These are phyloP conservation scores for Timandra comae DNA, from an alignment of 2,888 invertebrate genomes.

Conservation along the genomic window DNA sequence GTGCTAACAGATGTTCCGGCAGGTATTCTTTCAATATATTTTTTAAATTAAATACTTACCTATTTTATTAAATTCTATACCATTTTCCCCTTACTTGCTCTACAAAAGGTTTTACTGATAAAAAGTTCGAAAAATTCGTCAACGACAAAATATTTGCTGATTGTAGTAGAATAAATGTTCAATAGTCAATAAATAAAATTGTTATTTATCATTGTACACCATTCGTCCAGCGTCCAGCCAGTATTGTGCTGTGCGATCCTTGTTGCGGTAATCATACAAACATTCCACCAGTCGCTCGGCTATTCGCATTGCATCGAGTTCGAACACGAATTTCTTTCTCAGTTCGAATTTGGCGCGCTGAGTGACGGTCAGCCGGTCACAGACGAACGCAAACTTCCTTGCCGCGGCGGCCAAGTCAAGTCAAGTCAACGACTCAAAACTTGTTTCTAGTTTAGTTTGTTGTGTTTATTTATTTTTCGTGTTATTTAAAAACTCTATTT, in stretches of 20 bases:
- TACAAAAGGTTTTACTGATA: too few relatives aligned
- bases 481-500: conserved; percentile 30
- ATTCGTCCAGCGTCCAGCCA: neutral
- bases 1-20: too few relatives aligned
- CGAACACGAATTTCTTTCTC: conserved; percentile 19
- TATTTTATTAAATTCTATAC: too few relatives aligned
- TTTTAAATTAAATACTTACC: too few relatives aligned
- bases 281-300: conserved; percentile 17
- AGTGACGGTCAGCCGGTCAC: conserved; percentile 31
- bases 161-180: neutral
- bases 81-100: too few relatives aligned
- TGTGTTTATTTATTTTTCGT: conserved; percentile 47
- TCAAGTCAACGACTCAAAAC: conserved; percentile 34
- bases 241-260: conserved; percentile 8
- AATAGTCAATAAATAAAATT: conserved; percentile 18
- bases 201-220: neutral
- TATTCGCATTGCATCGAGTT: conserved; percentile 22
- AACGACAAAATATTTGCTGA: conserved; percentile 17
- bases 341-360: conserved; percentile 70
- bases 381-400: conserved; percentile 28
- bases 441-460: too few relatives aligned
- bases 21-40: too few relatives aligned
- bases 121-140: conserved; percentile 9
- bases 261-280: conserved; percentile 14
- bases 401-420: too few relatives aligned